Evolutionary conservation across 2,888 invertebrate species (phyloP), one percentile per base, ranked within the genome.

Genomic region (Polydrusus cervinus): DNA sequence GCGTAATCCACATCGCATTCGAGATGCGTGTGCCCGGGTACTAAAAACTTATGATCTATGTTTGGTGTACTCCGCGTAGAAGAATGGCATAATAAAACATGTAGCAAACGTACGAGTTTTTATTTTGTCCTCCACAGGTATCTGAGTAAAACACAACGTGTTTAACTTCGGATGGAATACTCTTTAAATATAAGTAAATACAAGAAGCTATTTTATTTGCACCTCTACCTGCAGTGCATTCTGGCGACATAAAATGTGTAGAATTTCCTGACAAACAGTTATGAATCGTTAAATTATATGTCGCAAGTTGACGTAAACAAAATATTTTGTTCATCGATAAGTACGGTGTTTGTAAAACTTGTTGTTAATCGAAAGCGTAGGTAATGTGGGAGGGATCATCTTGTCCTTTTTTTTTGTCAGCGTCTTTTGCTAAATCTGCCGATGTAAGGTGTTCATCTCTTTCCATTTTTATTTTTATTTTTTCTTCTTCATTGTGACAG

Each of bases 271-370:
- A 66, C 34, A 8, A 14, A n/a, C 47, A 47, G n/a, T 47, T 14
- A n/a, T 47, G 47, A 6, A 66, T 16, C 5, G 66, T 66, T 51
- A 66, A 66, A 66, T 66, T 66, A 66, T 51, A 51, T 49, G 66
- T 66, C 11, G 66, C 66, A 51, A 66, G 51, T n/a, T 66, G 51
- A 18, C 66, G 49, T 30, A 66, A 66, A 66, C 51, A 66, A 16
- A 51, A 66, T 20, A 49, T n/a, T 18, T 65, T 65, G 10, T 65
- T 55, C 8, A 18, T 55, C 3, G 55, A 55, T 45, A 65, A 14
- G 18, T 66, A 51, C 5, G 66, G 66, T 20, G 66, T 66, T 66
- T 66, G 51, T 66, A 51, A 66, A 66, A 66, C 66, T 11, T 66
- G 66, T 16, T 62, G 62, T 18, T 51, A 30, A 16, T 66, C 66